Conservation (phyloP, 2,797 vertebrate genomes). For the Alauda arvensis region DNA sequence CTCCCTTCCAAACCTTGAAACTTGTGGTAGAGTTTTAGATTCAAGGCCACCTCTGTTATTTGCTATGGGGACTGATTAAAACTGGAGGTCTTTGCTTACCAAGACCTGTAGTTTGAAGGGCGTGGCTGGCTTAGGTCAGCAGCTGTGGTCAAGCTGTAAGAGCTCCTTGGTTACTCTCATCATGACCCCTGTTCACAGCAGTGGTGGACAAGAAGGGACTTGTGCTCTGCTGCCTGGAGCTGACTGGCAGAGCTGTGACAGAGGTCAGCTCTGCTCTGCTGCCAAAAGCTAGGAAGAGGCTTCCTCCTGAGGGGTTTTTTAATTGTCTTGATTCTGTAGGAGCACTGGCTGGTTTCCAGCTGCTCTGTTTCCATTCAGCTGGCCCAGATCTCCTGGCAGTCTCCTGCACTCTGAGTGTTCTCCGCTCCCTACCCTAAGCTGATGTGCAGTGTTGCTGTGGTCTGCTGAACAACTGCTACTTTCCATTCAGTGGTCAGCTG, state of each 20-base stretch:
- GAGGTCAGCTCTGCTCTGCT: not conserved
- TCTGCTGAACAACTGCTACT: conserved; percentile 30
- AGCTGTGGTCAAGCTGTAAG: not conserved
- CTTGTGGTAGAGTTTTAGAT: not conserved
- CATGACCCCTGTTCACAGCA: not conserved
- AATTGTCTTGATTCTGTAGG: not conserved
- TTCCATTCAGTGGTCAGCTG: conserved; percentile 35
- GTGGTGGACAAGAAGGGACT: not conserved
- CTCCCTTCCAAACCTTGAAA: not conserved
- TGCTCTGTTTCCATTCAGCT: not conserved
- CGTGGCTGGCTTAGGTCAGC: not conserved
- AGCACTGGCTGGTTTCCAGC: not conserved
- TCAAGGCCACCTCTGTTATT: not conserved
- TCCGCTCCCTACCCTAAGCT: not conserved
- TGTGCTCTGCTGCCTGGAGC: not conserved
- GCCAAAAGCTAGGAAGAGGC: not conserved
- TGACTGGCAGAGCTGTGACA: not conserved
- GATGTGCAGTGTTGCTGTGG: conserved; percentile 10
- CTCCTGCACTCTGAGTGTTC: not conserved
- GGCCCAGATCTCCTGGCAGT: conserved; percentile 19
- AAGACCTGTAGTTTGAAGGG: not conserved
- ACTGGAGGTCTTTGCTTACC: not conserved
- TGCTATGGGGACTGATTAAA: not conserved
- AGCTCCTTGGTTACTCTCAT: not conserved
- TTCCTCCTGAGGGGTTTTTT: not conserved